These are phyloP conservation scores for Drosophila sproati DNA, from an alignment of 1,140 invertebrate species.

Conservation along the genomic window DNA sequence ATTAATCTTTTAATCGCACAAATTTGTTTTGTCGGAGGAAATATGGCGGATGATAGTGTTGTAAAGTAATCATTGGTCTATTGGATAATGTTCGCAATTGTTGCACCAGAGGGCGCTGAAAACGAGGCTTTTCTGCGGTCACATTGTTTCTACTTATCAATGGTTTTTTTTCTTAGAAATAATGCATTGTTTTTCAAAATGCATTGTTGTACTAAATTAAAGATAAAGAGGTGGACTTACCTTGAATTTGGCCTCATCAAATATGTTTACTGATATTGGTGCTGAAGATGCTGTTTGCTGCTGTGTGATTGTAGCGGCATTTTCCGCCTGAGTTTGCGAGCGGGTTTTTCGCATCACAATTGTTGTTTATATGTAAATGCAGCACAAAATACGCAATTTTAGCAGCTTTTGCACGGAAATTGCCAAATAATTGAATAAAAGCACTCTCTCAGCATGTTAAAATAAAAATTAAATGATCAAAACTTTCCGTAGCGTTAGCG, in stretches of 20 bases:
- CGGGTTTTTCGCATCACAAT: constrained; percentile 83
- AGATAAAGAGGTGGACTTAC: constrained; percentile 25
- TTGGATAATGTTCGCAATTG: constrained; percentile 11
- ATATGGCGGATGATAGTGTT: constrained; percentile 78
- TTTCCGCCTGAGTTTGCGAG: constrained; percentile 83
- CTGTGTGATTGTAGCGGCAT: constrained; percentile 69
- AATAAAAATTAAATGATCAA: constrained; percentile 28
- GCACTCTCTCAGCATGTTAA: constrained; percentile 35
- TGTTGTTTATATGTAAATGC: constrained; percentile 39
- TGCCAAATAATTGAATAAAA: constrained; percentile 37
- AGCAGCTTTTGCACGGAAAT: constrained; percentile 18
- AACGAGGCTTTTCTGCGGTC: constrained; percentile 44
- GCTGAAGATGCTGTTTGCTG: constrained; percentile 54
- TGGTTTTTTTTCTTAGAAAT: constrained; percentile 45
- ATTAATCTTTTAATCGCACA: constrained; percentile 58
- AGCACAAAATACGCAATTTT: constrained; percentile 46
- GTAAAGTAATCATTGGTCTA: constrained; percentile 15
- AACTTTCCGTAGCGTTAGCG: constrained; percentile 47
- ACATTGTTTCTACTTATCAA: constrained; percentile 60
- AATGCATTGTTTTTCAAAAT: constrained; percentile 24
- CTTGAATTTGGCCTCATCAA: constrained; percentile 69
- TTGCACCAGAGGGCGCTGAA: constrained; percentile 29
- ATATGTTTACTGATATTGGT: constrained; percentile 54
- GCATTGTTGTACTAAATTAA: constrained; percentile 46
- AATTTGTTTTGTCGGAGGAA: constrained; percentile 79